A percentile compares a stretch with the other conserved stretches of the same genome.
Evolutionary conservation across 2,888 invertebrate species (phyloP).

Genomic region (Netelia melanura): DNA sequence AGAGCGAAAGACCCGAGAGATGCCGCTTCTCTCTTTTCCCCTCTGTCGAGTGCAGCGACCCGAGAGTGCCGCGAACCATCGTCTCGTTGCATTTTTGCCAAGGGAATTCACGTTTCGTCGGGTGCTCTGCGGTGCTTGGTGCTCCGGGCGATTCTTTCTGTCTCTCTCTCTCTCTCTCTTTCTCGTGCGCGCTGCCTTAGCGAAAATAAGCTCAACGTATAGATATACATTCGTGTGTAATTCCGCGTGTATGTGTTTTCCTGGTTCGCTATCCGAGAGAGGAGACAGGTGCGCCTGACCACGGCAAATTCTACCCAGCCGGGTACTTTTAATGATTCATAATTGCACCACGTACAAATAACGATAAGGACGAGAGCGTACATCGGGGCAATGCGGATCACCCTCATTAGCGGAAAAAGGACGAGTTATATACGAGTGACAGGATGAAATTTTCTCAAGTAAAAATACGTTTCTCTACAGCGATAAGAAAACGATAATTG

Average conservation of each 20-base stretch:
- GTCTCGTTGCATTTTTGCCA: conserved; percentile 69
- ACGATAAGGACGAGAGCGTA: conserved; percentile 2
- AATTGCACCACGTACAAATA: conserved; percentile 47
- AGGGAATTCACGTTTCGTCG: conserved; percentile 61
- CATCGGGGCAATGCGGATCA: conserved; percentile 2
- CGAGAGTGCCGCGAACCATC: conserved; percentile 13
- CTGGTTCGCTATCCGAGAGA: conserved; percentile 16
- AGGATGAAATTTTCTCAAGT: background rate
- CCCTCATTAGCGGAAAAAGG: conserved; percentile 11
- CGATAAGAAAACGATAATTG: too few relatives aligned
- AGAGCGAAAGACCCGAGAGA: conserved; percentile 44
- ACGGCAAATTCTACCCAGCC: background rate
- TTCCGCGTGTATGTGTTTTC: conserved; percentile 4
- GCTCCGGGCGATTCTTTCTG: conserved; percentile 33
- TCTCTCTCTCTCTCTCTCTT: background rate
- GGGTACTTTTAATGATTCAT: conserved; percentile 53
- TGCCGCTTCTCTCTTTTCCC: conserved; percentile 40
- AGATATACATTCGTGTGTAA: background rate
- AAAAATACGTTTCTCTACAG: background rate
- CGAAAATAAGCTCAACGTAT: conserved; percentile 33
- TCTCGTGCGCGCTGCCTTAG: conserved; percentile 11
- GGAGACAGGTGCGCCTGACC: conserved; percentile 51
- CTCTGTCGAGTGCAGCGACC: conserved; percentile 63
- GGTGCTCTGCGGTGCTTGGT: conserved; percentile 14
- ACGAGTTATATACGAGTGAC: background rate